Base-by-base conservation (phyloP, 35 echinoderm and acorn worm genomes). In the Holothuria glaberrima region DNA sequence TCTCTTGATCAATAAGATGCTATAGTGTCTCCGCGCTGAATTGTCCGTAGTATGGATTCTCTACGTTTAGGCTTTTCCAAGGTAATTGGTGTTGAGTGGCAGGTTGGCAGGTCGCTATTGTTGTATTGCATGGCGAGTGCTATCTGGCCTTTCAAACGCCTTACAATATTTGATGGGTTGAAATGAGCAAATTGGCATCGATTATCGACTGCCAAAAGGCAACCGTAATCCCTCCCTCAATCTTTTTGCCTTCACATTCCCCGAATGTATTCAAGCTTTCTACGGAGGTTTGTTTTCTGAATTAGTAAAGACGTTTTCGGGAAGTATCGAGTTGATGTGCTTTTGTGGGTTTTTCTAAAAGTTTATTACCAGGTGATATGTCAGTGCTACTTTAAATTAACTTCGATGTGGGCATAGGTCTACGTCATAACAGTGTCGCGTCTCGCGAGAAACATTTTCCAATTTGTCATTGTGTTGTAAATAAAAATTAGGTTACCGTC, bases 141-240 rank as follows among this genome's bases (percentile, higher is more conserved):
- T 34, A 72, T 72, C 68, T 18, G 17, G 35, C 35, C 68, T 32
- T 72, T 72, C 22, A 72, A 12, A 34, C 35, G 68, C 68, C 35
- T 72, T 72, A 72, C 68, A 30, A 72, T 72, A 72, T 72, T 72
- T 72, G 68, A 72, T 72, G 68, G 68, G 16, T 34, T 34, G 68
- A 72, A 72, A 72, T 72, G 68, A 72, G 68, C 68, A 72, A 72
- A 72, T 72, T 72, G 68, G 28, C 35, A 72, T 72, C 68, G 68
- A 72, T 72, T 30, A 31, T 72, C 17, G 68, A 25, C 68, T 72
- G 26, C 68, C 68, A 72, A 72, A 72, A 72, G 68, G 68, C 17
- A 18, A 32, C 29, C 27, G 27, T 72, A 32, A 28, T 65, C 28
- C 28, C 28, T 65, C 36, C 36, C 28, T 65, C 28, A 24, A 65